Conservation (phyloP, 2,797 vertebrate genomes). For the Tenualosa ilisha region DNA sequence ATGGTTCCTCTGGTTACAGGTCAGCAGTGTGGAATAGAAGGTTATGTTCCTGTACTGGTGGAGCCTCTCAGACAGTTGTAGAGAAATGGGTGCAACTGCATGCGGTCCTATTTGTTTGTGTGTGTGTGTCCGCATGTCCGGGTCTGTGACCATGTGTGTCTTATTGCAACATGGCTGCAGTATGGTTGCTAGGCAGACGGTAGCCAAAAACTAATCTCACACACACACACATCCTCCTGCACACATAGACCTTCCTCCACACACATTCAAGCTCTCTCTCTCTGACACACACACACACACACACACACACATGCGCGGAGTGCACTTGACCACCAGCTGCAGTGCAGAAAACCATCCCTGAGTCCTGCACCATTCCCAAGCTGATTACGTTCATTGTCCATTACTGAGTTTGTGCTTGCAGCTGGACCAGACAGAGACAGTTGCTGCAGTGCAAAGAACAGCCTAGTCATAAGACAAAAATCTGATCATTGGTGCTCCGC, state of each 20-base stretch:
- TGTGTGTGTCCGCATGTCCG: background rate
- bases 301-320: background rate
- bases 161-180: background rate
- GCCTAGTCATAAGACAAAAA: background rate
- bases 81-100: background rate
- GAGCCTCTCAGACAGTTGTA: background rate
- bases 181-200: background rate
- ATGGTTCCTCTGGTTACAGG: background rate
- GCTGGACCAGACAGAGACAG: constrained; percentile 4
- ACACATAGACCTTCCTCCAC: background rate
- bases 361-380: background rate
- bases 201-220: background rate
- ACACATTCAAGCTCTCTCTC: background rate
- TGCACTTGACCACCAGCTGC: background rate
- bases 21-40: constrained; percentile 6
- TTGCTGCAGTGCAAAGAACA: background rate
- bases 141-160: too few relatives aligned
- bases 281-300: too few relatives aligned
- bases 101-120: background rate
- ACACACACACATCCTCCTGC: background rate
- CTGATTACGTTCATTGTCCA: constrained; percentile 12
- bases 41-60: background rate
- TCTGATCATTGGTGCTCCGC: background rate
- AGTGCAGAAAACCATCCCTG: background rate
- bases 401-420: background rate